Conservation (phyloP, 2,888 invertebrate genomes). For the Priocnemis perturbator region DNA sequence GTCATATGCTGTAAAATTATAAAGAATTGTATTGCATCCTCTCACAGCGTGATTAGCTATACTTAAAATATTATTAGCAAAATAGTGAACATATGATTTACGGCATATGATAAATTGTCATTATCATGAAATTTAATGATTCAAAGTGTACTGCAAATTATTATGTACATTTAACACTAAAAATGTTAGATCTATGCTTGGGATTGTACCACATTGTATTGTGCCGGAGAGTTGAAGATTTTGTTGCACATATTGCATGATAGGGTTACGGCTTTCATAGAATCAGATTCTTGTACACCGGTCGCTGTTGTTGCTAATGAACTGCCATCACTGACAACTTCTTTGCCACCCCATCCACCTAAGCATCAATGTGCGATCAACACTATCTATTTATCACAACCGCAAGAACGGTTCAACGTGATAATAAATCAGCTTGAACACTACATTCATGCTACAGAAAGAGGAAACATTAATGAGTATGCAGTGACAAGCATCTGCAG, state of each 20-base stretch:
- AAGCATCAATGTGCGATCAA: conserved; percentile 76
- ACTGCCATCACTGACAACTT: conserved; percentile 51
- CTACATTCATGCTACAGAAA: conserved; percentile 74
- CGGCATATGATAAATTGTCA: not conserved
- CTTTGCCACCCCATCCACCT: conserved; percentile 66
- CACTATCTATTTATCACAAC: conserved; percentile 76
- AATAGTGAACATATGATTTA: not conserved
- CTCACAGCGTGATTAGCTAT: conserved; percentile 10
- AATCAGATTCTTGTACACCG: conserved; percentile 38
- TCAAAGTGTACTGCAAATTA: too few species aligned
- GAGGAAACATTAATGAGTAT: conserved; percentile 57
- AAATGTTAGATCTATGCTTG: not conserved
- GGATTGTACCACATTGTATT: conserved; percentile 68
- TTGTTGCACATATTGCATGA: conserved; percentile 70
- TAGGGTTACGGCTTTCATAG: conserved; percentile 55
- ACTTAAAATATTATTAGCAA: too few species aligned
- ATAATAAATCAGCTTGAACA: conserved; percentile 75
- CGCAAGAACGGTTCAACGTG: conserved; percentile 66
- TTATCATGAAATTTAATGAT: not conserved
- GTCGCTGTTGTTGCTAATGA: conserved; percentile 40
- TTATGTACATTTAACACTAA: not conserved
- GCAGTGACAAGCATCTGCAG: conserved; percentile 20
- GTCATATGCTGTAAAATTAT: conserved; percentile 64
- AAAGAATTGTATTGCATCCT: conserved; percentile 11
- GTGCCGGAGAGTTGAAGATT: conserved; percentile 70